Percentiles rank a stretch among this genome's conserved stretches.
Conservation (phyloP, 64 coral and sea anemone species). For the Pocillopora damicornis region DNA sequence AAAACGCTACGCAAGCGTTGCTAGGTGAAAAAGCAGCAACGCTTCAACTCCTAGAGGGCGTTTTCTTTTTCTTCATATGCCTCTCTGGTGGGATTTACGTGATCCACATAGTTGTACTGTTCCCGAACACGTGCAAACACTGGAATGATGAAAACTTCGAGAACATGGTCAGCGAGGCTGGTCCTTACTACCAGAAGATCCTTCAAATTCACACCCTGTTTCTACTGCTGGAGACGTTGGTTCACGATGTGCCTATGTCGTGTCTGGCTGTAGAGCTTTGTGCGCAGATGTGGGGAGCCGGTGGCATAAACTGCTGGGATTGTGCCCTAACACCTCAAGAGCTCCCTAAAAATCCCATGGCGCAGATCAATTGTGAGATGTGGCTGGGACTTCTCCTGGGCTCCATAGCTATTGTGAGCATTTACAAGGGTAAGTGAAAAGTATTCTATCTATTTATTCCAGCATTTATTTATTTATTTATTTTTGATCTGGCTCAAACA, state of each 20-base stretch:
- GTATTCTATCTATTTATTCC: no score
- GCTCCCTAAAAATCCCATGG: conserved; percentile 39
- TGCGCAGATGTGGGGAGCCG: conserved; percentile 84
- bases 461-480: neutral
- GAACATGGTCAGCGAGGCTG: conserved; percentile 69
- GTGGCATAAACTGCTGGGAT: conserved; percentile 91
- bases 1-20: conserved; percentile 56
- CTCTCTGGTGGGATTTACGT: conserved; percentile 78
- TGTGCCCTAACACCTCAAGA: conserved; percentile 43
- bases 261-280: conserved; percentile 84
- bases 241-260: conserved; percentile 88
- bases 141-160: conserved; percentile 88
- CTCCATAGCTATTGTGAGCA: conserved; percentile 81
- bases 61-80: conserved; percentile 91
- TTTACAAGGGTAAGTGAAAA: conserved; percentile 83
- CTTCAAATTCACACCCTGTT: conserved; percentile 82
- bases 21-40: conserved; percentile 54
- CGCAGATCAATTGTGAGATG: conserved; percentile 60
- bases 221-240: conserved; percentile 69
- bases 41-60: conserved; percentile 63
- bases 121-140: conserved; percentile 86
- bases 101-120: conserved; percentile 70
- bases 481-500: no score
- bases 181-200: conserved; percentile 83
- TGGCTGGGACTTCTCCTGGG: conserved; percentile 88